A percentile compares a stretch with the other conserved stretches of the same genome.
Conservation (phyloP, 2,113 vertebrate species). For the Seriola quinqueradiata region DNA sequence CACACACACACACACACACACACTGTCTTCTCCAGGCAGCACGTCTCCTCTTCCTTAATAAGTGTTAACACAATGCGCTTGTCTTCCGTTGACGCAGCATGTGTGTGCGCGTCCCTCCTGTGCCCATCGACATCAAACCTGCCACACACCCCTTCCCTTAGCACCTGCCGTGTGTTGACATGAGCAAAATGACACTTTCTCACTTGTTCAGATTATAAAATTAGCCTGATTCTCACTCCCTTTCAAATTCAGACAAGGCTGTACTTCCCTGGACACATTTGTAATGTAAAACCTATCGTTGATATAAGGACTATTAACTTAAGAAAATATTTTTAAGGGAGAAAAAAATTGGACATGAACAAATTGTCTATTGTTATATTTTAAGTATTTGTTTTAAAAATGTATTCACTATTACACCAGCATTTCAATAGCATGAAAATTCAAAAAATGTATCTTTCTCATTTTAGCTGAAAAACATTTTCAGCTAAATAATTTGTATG, state of each 20-base stretch:
- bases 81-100: slow-evolving; percentile 70
- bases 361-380: slow-evolving; percentile 12
- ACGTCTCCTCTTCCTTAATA: slow-evolving; percentile 76
- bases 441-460: slow-evolving; percentile 15
- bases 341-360: not conserved
- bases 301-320: slow-evolving; percentile 10
- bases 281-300: slow-evolving; percentile 16
- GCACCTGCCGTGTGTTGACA: slow-evolving; percentile 83
- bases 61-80: slow-evolving; percentile 80
- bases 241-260: slow-evolving; percentile 49
- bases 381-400: not conserved
- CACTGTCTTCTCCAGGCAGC: slow-evolving; percentile 58
- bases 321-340: not conserved
- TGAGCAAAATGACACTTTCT: slow-evolving; percentile 81
- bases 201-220: slow-evolving; percentile 79
- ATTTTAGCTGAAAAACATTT: slow-evolving; percentile 20
- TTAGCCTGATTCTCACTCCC: slow-evolving; percentile 72
- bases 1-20: slow-evolving; percentile 28
- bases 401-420: not conserved
- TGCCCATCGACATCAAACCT: slow-evolving; percentile 76
- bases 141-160: slow-evolving; percentile 79
- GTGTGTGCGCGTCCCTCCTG: slow-evolving; percentile 72
- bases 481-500: not conserved
- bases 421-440: not conserved
- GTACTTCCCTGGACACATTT: slow-evolving; percentile 12